phyloP scores from a whole-genome alignment of 2,797 vertebrate species.

The Ammospiza maritima region DNA sequence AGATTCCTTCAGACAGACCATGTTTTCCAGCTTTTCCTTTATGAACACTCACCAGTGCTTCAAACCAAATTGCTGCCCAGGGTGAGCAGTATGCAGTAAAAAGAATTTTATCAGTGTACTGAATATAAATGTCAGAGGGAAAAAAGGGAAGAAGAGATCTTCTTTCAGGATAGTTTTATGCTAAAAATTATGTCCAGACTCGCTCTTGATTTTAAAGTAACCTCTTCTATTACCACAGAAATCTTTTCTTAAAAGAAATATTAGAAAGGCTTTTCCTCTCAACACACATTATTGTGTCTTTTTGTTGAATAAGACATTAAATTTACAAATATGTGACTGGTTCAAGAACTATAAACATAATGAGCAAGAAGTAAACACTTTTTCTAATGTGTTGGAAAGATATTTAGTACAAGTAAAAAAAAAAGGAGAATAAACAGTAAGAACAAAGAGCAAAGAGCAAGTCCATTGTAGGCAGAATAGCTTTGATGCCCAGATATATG shows the following conservation, averaged over 20 bases:
- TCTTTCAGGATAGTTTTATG: not conserved
- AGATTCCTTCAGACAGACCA: slow-evolving; percentile 18
- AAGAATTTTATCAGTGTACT: not conserved
- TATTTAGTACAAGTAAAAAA: not conserved
- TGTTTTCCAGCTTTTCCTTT: slow-evolving; percentile 34
- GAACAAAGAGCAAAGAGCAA: not conserved
- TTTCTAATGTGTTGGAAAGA: not conserved
- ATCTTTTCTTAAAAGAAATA: not conserved
- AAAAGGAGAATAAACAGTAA: not conserved
- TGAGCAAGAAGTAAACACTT: not conserved
- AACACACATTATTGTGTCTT: not conserved
- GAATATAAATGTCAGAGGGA: not conserved
- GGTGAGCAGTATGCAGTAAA: not conserved
- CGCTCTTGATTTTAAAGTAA: not conserved
- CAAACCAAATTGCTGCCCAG: not conserved
- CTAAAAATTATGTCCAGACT: not conserved
- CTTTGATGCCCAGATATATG: not conserved
- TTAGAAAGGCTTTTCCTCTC: not conserved
- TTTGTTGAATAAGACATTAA: not conserved
- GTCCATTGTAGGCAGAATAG: not conserved
- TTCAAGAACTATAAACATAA: not conserved
- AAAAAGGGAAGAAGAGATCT: not conserved
- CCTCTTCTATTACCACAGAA: not conserved
- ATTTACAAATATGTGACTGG: not conserved
- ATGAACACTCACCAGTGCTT: not conserved